A percentile compares a stretch with the other conserved stretches of the same genome.
These are phyloP conservation scores for Drosophila bunnanda DNA, from an alignment of 2,888 invertebrate species.

Conservation along the genomic window DNA sequence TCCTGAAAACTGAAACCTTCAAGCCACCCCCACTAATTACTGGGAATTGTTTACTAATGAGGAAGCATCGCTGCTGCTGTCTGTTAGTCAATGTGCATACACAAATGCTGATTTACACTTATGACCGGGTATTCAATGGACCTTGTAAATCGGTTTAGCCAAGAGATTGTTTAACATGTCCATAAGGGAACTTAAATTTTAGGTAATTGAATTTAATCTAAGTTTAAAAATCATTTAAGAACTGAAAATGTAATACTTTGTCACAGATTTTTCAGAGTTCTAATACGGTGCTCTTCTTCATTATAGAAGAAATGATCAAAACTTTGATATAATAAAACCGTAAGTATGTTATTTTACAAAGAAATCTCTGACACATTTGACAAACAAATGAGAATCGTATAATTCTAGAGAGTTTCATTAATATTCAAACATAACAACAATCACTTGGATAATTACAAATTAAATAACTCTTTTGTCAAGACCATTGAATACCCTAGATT, in stretches of 20 bases:
- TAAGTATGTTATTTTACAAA: too few relatives aligned
- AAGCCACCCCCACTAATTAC: slow-evolving; percentile 11
- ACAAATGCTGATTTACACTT: slow-evolving; percentile 35
- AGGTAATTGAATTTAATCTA: neutral
- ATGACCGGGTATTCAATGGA: neutral
- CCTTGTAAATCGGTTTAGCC: neutral
- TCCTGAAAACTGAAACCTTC: slow-evolving; percentile 1
- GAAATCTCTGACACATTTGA: too few relatives aligned
- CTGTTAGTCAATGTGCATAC: slow-evolving; percentile 37
- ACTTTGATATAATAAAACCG: neutral
- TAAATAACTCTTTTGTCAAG: neutral
- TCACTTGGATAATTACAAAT: neutral
- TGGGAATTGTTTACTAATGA: slow-evolving; percentile 32
- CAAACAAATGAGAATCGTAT: too few relatives aligned
- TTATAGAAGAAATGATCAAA: neutral
- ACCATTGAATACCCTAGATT: neutral
- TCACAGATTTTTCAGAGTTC: too few relatives aligned
- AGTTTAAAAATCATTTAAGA: neutral
- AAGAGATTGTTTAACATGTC: neutral
- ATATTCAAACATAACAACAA: neutral
- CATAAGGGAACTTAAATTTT: neutral
- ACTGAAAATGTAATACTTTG: too few relatives aligned
- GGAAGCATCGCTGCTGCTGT: slow-evolving; percentile 6
- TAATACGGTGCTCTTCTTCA: too few relatives aligned
- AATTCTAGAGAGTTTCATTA: too few relatives aligned